Evolutionary conservation across 2,797 vertebrate genomes (phyloP), one percentile per base, ranked within the genome.

Genomic region (Pristis pectinata): DNA sequence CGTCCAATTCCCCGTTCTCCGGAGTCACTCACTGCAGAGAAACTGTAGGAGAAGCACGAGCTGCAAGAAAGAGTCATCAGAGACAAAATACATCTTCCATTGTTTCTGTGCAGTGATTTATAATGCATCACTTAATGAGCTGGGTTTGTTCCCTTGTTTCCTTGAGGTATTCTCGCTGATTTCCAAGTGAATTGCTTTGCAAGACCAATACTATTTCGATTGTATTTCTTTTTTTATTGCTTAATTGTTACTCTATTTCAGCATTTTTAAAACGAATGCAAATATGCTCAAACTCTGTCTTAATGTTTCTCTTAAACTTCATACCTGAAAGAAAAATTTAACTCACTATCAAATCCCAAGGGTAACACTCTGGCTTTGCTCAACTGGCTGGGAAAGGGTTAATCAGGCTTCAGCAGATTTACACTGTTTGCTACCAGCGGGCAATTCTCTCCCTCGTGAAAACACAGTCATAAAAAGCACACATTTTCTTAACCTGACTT

Each of bases 81-180:
- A 91, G 87, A 91, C 87, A 91, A 91, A 91, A 22, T 64, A 91
- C n/a, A n/a, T 67, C 34, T 37, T 41, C 87, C 67, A 61, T 41
- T 67, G 61, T 67, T n/a, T 61, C 87, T 91, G 61, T 37, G 67
- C 19, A 37, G 37, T 91, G 87, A 91, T 41, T 67, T 91, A 91
- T 91, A 61, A 91, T 41, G n/a, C 61, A 67, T 91, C 87, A 91
- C n/a, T 67, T 91, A 67, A 91, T 91, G 61, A 91, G 87, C 87
- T 67, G 87, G n/a, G n/a, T 10, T 56, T 70, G 67, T 8, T 64
- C 22, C 17, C 37, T 61, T 61, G 15, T 19, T 67, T 67, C 61
- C 22, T 41, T 24, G 19, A 91, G 59, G 87, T 37, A 91, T 64
- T 67, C n/a, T 11, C 61, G 67, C 2, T 27, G 30, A 37, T 37